Conservation (phyloP, 2,113 vertebrate genomes). For the Marmota flaviventris region DNA sequence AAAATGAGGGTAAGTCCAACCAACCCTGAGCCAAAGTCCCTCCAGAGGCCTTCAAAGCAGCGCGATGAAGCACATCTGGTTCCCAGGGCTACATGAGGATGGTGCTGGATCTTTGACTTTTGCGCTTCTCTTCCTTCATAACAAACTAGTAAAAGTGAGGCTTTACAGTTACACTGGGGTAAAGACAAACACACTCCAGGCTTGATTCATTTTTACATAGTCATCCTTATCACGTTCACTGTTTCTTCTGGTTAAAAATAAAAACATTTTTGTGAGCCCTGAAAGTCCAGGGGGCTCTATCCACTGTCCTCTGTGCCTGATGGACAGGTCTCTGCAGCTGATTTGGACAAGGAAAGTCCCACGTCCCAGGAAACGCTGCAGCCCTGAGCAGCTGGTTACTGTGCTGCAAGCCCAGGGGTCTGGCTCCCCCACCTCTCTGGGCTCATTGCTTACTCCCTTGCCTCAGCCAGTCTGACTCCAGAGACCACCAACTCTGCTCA, state of each 20-base stretch:
- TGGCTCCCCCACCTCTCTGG: neutral
- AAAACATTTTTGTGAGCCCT: neutral
- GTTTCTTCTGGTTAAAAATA: conserved; percentile 5
- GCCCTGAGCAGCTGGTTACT: neutral
- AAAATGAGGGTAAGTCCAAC: neutral
- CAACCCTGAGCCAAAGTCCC: neutral
- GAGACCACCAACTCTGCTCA: neutral
- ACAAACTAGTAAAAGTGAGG: neutral
- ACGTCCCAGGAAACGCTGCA: neutral
- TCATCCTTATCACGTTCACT: neutral
- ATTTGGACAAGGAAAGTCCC: neutral
- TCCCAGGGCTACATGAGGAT: neutral
- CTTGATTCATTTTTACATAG: neutral
- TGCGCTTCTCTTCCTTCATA: neutral
- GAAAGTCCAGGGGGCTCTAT: neutral
- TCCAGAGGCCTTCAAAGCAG: neutral
- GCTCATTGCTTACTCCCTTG: neutral
- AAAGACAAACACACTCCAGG: neutral
- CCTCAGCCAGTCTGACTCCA: neutral
- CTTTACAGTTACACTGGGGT: neutral
- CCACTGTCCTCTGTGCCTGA: neutral
- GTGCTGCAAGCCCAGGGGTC: neutral
- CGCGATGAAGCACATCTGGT: too few species aligned
- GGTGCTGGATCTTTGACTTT: neutral
- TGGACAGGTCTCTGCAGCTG: neutral